Percentiles rank a stretch among this genome's conserved stretches.
These are phyloP conservation scores for Neoseiulus cucumeris DNA, from an alignment of 1,140 invertebrate genomes.

Conservation along the genomic window DNA sequence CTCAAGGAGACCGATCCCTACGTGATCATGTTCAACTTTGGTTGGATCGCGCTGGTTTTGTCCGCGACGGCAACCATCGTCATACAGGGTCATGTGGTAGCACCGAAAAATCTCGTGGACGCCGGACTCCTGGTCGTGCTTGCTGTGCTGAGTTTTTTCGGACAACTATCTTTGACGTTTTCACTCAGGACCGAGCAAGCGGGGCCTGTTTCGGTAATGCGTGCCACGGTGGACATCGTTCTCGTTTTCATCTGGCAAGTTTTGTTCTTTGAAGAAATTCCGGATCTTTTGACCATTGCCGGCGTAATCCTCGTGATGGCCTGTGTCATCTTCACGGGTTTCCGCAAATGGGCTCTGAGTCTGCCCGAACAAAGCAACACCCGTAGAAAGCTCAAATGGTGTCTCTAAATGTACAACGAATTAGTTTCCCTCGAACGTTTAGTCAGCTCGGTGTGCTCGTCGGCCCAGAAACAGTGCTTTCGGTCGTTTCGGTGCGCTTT, in stretches of 20 bases:
- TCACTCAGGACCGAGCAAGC: slow-evolving; percentile 22
- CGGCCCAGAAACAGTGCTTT: too few species aligned
- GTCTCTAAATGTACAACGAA: not conserved
- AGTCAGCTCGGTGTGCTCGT: too few species aligned
- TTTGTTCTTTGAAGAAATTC: slow-evolving; percentile 46
- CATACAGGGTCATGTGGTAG: slow-evolving; percentile 49
- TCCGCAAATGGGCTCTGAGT: slow-evolving; percentile 58
- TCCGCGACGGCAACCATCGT: slow-evolving; percentile 48
- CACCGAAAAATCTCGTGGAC: slow-evolving; percentile 54
- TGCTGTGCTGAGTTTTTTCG: slow-evolving; percentile 20
- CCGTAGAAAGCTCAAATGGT: slow-evolving; percentile 14
- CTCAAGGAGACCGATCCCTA: slow-evolving; percentile 67
- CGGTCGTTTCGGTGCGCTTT: too few species aligned
- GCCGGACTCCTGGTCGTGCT: slow-evolving; percentile 40
- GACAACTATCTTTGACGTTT: slow-evolving; percentile 20
- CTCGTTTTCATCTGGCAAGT: slow-evolving; percentile 72
- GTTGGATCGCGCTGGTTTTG: slow-evolving; percentile 54
- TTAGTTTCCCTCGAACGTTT: too few species aligned
- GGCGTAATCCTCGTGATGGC: slow-evolving; percentile 59
- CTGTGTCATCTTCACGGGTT: slow-evolving; percentile 54
- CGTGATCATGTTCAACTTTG: slow-evolving; percentile 72
- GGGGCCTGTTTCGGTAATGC: slow-evolving; percentile 21
- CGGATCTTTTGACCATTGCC: slow-evolving; percentile 52
- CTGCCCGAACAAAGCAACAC: slow-evolving; percentile 21
- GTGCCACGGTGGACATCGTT: slow-evolving; percentile 46